Evolutionary conservation across 2,888 invertebrate genomes (phyloP).

Genomic region (Malthinus seriepunctatus): DNA sequence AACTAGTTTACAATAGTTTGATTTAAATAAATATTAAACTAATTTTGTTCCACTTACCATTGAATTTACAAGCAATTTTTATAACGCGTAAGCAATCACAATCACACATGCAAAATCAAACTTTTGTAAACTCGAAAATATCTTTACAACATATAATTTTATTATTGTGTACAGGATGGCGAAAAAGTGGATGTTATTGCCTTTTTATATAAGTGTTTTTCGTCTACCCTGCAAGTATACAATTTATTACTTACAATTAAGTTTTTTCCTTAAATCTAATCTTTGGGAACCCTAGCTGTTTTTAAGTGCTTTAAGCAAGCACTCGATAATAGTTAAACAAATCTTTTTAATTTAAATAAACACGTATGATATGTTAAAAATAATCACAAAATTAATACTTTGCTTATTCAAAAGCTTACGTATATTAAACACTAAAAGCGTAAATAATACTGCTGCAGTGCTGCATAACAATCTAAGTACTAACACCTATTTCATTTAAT

Average conservation of each 20-base stretch:
- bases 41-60: background rate
- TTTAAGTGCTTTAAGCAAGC: slow-evolving; percentile 19
- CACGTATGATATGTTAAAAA: slow-evolving; percentile 25
- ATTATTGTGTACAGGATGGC: slow-evolving; percentile 1
- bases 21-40: background rate
- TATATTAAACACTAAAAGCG: slow-evolving; percentile 17
- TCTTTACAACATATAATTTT: background rate
- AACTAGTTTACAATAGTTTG: background rate
- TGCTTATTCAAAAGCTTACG: slow-evolving; percentile 4
- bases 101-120: background rate
- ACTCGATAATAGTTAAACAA: slow-evolving; percentile 16
- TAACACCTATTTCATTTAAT: slow-evolving; percentile 7
- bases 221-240: background rate
- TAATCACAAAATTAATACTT: slow-evolving; percentile 25
- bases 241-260: slow-evolving; percentile 1
- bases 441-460: slow-evolving; percentile 19
- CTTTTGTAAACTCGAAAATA: background rate
- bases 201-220: background rate
- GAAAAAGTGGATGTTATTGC: slow-evolving; percentile 5
- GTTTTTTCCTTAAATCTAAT: slow-evolving; percentile 9
- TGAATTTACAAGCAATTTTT: background rate
- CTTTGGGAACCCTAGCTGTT: slow-evolving; percentile 26
- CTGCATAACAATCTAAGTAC: slow-evolving; percentile 1
- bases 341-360: slow-evolving; percentile 12
- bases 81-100: background rate